These are phyloP conservation scores for Julus scanicus DNA, from an alignment of 2,888 invertebrate genomes.

Conservation along the genomic window DNA sequence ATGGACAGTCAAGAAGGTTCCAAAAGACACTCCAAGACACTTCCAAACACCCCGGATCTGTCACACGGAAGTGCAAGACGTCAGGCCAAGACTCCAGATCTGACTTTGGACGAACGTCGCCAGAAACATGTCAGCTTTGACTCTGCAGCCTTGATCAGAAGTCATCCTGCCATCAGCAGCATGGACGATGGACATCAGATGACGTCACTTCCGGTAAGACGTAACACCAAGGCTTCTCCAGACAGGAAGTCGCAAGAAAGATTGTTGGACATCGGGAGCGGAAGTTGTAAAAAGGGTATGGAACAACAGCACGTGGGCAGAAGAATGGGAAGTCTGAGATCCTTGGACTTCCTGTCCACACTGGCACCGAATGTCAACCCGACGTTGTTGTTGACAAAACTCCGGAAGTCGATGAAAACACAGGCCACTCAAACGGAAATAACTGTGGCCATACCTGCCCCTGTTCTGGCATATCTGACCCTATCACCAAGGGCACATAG, in stretches of 20 bases:
- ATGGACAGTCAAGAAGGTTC: conserved; percentile 35
- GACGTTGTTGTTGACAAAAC: conserved; percentile 54
- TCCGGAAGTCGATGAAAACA: conserved; percentile 78
- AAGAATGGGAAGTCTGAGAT: conserved; percentile 29
- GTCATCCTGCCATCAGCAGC: conserved; percentile 79
- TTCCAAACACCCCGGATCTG: conserved; percentile 58
- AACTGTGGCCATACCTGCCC: conserved; percentile 74
- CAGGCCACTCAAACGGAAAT: conserved; percentile 92
- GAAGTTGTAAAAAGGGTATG: neutral
- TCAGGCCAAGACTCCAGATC: conserved; percentile 60
- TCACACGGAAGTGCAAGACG: conserved; percentile 52
- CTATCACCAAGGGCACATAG: conserved; percentile 56
- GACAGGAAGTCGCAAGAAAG: conserved; percentile 60
- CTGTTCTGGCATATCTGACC: conserved; percentile 65
- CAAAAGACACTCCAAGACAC: conserved; percentile 49
- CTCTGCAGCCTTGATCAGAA: conserved; percentile 73
- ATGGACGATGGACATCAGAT: conserved; percentile 46
- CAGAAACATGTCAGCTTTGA: conserved; percentile 88
- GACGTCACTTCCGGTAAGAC: conserved; percentile 67
- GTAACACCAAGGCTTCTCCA: conserved; percentile 57
- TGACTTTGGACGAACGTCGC: conserved; percentile 65
- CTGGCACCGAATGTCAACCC: conserved; percentile 36
- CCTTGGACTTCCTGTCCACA: conserved; percentile 56
- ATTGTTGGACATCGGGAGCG: conserved; percentile 58
- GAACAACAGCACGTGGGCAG: neutral